Evolutionary conservation across 2,888 invertebrate genomes (phyloP), one percentile per base, ranked within the genome.

Genomic region (Morpho achilles): DNA sequence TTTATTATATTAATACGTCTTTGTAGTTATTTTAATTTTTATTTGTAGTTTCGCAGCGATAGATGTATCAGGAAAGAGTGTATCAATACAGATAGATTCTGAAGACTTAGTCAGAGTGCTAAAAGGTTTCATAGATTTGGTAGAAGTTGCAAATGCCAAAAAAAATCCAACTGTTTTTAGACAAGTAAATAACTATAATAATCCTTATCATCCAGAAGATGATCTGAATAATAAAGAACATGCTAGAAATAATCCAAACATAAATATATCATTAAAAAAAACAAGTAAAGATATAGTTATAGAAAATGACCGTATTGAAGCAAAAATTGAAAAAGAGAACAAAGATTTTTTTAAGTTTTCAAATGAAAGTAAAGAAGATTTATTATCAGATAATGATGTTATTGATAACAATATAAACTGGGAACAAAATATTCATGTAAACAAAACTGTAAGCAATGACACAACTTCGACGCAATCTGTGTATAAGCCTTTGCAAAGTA

Each of bases 251-350:
- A 22, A 41, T 1, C 7, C 41, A 52, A 52, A 44, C 9, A 46
- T 40, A 40, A 16, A 16, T 16, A 16, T 16, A 16, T 16, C 16
- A 16, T 16, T 16, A 40, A 46, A 44, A 1, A 52, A 46, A 9
- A 7, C 7, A 16, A 46, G 16, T 40, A 46, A 40, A 7, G 3
- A 8, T 8, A 44, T 32, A 1, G 39, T 40, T 16, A 9, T 46
- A 22, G 40, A 46, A 46, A 39, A 52, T 44, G 23, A 16, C n/a
- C 41, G 23, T 41, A 47, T 53, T 8, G 61, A 61, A 9, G 46
- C 49, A 48, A 56, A 52, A 53, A 56, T 61, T 8, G 61, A 59
- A 16, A 44, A 50, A 8, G 59, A 59, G 8, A 61, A 61, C 41
- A 41, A 53, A 5, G 10, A 50, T 41, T 61, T 53, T 53, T 49